Evolutionary conservation across 1,140 invertebrate species (phyloP).

Genomic region (Drosophila pseudoobscura): DNA sequence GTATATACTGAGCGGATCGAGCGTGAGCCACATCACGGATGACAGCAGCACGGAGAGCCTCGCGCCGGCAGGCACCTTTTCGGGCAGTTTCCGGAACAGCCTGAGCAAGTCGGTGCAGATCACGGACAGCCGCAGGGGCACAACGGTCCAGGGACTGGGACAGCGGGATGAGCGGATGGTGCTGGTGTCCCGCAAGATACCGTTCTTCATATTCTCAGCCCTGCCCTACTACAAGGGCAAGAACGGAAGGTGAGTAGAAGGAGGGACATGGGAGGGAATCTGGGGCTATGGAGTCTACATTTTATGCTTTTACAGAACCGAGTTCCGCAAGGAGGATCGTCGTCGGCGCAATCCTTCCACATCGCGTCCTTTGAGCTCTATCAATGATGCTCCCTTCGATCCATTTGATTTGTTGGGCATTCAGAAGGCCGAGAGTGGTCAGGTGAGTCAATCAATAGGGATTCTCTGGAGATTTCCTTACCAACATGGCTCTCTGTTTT

Average conservation of each 20-base stretch:
- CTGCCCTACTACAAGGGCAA: slow-evolving; percentile 91
- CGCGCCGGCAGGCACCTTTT: slow-evolving; percentile 80
- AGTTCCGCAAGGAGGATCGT: slow-evolving; percentile 89
- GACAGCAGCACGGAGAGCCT: slow-evolving; percentile 80
- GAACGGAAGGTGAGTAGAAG: slow-evolving; percentile 86
- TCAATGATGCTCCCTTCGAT: slow-evolving; percentile 92
- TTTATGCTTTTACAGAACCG: slow-evolving; percentile 84
- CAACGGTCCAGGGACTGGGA: slow-evolving; percentile 25
- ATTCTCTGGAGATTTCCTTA: not conserved
- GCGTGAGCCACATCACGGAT: slow-evolving; percentile 77
- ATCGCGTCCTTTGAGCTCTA: slow-evolving; percentile 91
- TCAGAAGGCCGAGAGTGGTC: slow-evolving; percentile 92
- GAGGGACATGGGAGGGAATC: not conserved
- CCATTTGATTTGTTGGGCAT: slow-evolving; percentile 93
- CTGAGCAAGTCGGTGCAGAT: slow-evolving; percentile 86
- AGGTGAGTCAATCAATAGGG: slow-evolving; percentile 72
- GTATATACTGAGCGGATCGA: slow-evolving; percentile 73
- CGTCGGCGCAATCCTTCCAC: slow-evolving; percentile 91
- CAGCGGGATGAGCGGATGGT: slow-evolving; percentile 89
- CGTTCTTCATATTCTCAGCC: slow-evolving; percentile 92
- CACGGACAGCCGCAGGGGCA: slow-evolving; percentile 54
- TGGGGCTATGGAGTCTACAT: not conserved
- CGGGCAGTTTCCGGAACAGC: slow-evolving; percentile 76
- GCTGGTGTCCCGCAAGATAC: slow-evolving; percentile 88
- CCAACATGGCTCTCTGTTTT: slow-evolving; percentile 28